Conservation (phyloP, 2,113 vertebrate species). For the Clupea harengus region DNA sequence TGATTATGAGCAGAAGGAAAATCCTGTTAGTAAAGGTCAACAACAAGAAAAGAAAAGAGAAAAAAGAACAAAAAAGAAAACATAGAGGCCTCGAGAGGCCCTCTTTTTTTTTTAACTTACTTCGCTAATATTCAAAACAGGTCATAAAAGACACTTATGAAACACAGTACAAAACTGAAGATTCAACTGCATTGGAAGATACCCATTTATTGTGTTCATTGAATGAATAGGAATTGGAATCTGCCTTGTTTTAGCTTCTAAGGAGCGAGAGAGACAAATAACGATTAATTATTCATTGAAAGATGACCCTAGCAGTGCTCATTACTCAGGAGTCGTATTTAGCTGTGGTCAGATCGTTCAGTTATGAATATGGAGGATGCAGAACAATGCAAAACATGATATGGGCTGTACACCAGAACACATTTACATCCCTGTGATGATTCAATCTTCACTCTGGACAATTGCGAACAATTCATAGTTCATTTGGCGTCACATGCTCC, state of each 20-base stretch:
- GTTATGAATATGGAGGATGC: neutral
- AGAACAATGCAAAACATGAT: neutral
- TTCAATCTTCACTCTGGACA: slow-evolving; percentile 40
- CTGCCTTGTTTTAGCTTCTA: neutral
- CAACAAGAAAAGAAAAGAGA: neutral
- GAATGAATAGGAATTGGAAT: neutral
- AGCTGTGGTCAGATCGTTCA: neutral
- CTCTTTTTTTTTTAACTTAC: neutral
- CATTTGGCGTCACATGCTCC: slow-evolving; percentile 60
- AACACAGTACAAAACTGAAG: neutral
- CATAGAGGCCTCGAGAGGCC: neutral
- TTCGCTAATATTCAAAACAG: neutral
- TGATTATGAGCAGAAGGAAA: slow-evolving; percentile 60
- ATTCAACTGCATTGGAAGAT: neutral
- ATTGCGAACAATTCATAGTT: slow-evolving; percentile 62
- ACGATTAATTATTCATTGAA: neutral
- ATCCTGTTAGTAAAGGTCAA: slow-evolving; percentile 25
- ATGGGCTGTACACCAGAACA: neutral
- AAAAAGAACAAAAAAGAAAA: neutral
- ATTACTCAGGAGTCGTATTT: neutral
- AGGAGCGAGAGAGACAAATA: neutral
- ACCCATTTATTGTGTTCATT: neutral
- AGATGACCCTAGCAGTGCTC: slow-evolving; percentile 2
- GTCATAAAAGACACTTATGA: neutral
- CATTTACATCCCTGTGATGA: slow-evolving; percentile 38